phyloP scores from a whole-genome alignment of 2,797 vertebrate genomes.

The Chaetophractus vellerosus region DNA sequence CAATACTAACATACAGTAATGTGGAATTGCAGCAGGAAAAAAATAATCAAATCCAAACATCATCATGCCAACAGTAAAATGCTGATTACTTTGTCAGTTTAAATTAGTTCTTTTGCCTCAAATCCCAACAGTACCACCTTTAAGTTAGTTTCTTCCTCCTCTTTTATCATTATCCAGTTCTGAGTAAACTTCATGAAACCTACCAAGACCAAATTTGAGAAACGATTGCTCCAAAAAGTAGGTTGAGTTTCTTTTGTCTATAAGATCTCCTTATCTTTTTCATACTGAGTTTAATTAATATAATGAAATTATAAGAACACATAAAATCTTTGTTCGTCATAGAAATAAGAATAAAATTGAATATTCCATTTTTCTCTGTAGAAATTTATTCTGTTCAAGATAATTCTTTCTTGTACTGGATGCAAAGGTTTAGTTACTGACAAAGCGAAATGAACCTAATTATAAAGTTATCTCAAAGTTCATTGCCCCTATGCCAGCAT shows the following conservation, averaged over 20 bases:
- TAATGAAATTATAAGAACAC: slow-evolving; percentile 25
- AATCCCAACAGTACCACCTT: slow-evolving; percentile 13
- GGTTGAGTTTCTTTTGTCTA: slow-evolving; percentile 32
- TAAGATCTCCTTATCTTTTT: slow-evolving; percentile 48
- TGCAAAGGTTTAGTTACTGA: slow-evolving; percentile 62
- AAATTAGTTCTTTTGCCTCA: slow-evolving; percentile 57
- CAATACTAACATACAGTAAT: background rate
- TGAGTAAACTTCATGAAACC: slow-evolving; percentile 64
- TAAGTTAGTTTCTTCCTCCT: background rate
- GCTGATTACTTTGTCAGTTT: background rate
- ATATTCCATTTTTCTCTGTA: slow-evolving; percentile 21
- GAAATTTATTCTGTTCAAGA: slow-evolving; percentile 16
- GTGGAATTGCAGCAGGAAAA: background rate
- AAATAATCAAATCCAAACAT: background rate
- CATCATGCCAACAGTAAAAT: background rate
- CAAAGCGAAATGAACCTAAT: slow-evolving; percentile 71
- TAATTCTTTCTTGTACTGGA: slow-evolving; percentile 13
- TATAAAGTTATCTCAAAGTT: slow-evolving; percentile 63
- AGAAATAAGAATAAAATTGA: slow-evolving; percentile 59
- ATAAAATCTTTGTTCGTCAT: background rate
- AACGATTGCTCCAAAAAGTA: slow-evolving; percentile 69
- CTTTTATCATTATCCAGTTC: slow-evolving; percentile 46
- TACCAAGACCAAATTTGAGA: slow-evolving; percentile 43
- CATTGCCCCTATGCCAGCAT: background rate
- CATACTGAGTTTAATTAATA: slow-evolving; percentile 51